A percentile compares a stretch with the other conserved stretches of the same genome.
Evolutionary conservation across 2,888 invertebrate genomes (phyloP).

Genomic region (Scrobipalpa costella): DNA sequence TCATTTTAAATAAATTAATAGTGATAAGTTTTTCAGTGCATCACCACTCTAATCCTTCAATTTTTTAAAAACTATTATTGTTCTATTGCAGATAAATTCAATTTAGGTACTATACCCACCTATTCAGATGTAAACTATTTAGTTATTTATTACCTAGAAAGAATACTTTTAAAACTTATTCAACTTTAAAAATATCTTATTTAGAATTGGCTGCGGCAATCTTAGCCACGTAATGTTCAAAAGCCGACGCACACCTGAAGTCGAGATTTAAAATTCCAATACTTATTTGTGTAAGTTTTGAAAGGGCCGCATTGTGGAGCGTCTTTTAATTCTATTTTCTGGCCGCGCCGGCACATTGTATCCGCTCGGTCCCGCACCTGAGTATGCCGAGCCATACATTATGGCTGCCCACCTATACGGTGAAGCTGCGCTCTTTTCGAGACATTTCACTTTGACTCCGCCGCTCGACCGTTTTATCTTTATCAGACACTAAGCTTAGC

Average conservation of each 20-base stretch:
- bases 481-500: slow-evolving; percentile 24
- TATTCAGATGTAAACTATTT: too few relatives aligned
- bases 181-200: neutral
- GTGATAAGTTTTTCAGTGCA: too few relatives aligned
- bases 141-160: too few relatives aligned
- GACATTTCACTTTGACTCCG: slow-evolving; percentile 34
- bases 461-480: slow-evolving; percentile 29
- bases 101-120: too few relatives aligned
- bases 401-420: slow-evolving; percentile 15
- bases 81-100: too few relatives aligned
- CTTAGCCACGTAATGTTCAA: neutral
- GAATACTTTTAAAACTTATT: too few relatives aligned
- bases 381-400: slow-evolving; percentile 37
- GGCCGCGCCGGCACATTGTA: slow-evolving; percentile 39
- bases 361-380: slow-evolving; percentile 41
- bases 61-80: too few relatives aligned
- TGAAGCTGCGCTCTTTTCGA: slow-evolving; percentile 22
- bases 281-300: slow-evolving; percentile 61
- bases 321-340: slow-evolving; percentile 72
- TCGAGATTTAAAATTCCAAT: slow-evolving; percentile 56
- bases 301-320: slow-evolving; percentile 68
- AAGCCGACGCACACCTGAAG: slow-evolving; percentile 47
- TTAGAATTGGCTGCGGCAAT: neutral
- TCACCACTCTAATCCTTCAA: too few relatives aligned
- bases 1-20: too few relatives aligned